A percentile compares a stretch with the other conserved stretches of the same genome.
Evolutionary conservation across 2,888 invertebrate genomes (phyloP).

Genomic region (Agonopterix arenella): DNA sequence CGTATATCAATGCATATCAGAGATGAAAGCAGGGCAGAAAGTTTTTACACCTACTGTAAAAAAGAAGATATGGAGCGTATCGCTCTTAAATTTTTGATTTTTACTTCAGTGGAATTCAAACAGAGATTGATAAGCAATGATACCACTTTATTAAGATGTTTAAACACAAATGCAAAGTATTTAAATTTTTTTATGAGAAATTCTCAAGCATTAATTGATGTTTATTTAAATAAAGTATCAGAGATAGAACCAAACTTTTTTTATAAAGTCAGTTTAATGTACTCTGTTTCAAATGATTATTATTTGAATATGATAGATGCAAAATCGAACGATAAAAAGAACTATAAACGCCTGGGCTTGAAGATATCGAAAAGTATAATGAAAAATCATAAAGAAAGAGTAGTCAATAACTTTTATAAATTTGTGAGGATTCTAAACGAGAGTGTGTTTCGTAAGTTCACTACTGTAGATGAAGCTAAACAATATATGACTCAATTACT

Average conservation of each 20-base stretch:
- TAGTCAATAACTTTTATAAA: conserved; percentile 27
- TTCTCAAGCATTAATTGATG: conserved; percentile 29
- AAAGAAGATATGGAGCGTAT: conserved; percentile 21
- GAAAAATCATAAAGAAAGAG: conserved; percentile 36
- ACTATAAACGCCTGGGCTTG: conserved; percentile 17
- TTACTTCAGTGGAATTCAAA: conserved; percentile 38
- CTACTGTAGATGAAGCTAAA: conserved; percentile 32
- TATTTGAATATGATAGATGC: conserved; percentile 27
- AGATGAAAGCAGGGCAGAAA: conserved; percentile 25
- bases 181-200: conserved; percentile 23
- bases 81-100: conserved; percentile 39
- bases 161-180: not conserved
- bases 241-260: conserved; percentile 7
- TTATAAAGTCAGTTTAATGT: conserved; percentile 19
- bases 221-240: conserved; percentile 12
- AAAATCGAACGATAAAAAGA: not conserved
- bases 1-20: conserved; percentile 28
- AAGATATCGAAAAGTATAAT: conserved; percentile 29
- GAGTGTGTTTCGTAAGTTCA: conserved; percentile 23
- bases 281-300: conserved; percentile 17
- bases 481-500: conserved; percentile 15
- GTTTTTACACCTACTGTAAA: conserved; percentile 39
- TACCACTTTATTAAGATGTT: not conserved
- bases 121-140: conserved; percentile 19
- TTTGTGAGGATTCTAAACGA: conserved; percentile 31